Conservation (phyloP, 2,797 vertebrate species). For the Characodon lateralis region DNA sequence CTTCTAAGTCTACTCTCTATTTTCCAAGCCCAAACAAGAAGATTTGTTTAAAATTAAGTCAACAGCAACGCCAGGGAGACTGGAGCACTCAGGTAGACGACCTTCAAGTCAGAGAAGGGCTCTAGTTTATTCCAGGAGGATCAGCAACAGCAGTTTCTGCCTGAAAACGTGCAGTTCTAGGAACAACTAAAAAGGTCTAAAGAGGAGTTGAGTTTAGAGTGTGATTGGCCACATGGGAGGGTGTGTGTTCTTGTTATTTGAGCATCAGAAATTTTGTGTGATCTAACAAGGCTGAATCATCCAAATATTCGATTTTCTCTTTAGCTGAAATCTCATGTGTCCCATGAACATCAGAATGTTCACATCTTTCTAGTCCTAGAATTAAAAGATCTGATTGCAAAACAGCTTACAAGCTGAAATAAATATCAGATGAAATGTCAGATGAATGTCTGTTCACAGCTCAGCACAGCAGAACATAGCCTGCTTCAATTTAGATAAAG, state of each 20-base stretch:
- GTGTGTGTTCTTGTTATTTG: not conserved
- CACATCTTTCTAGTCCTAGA: slow-evolving; percentile 41
- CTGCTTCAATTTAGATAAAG: slow-evolving; percentile 66
- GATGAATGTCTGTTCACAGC: slow-evolving; percentile 50
- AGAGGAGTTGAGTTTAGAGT: not conserved
- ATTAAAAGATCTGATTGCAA: slow-evolving; percentile 51
- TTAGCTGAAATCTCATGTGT: slow-evolving; percentile 23
- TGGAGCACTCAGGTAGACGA: not conserved
- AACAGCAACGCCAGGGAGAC: not conserved
- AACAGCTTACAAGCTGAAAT: slow-evolving; percentile 66
- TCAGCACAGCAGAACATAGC: slow-evolving; percentile 53
- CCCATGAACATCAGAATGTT: slow-evolving; percentile 50
- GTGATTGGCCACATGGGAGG: not conserved
- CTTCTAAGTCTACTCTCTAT: not conserved
- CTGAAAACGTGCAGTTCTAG: not conserved
- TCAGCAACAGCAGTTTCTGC: not conserved
- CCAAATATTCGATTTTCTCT: slow-evolving; percentile 40
- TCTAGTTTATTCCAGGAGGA: not conserved
- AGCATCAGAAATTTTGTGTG: slow-evolving; percentile 21
- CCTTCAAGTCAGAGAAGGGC: not conserved
- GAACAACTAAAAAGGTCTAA: slow-evolving; percentile 1
- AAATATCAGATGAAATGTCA: slow-evolving; percentile 62
- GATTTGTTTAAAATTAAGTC: not conserved
- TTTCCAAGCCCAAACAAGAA: too few relatives aligned
- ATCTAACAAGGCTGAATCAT: slow-evolving; percentile 29